Evolutionary conservation across 2,113 vertebrate genomes (phyloP).

Genomic region (Dicerorhinus sumatrensis): DNA sequence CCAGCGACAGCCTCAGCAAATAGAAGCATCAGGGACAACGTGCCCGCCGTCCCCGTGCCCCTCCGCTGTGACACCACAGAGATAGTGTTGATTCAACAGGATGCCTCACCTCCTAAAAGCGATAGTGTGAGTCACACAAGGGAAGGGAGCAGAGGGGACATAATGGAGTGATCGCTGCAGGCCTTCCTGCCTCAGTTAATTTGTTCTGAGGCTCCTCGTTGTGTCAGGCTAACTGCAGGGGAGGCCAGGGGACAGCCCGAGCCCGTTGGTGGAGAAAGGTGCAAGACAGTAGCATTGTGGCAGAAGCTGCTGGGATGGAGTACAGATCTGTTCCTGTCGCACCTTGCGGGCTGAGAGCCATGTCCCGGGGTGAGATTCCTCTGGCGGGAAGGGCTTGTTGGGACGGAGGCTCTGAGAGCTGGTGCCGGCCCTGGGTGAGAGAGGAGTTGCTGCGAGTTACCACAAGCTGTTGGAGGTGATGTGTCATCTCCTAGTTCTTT

Average conservation of each 20-base stretch:
- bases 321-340: not conserved
- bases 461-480: not conserved
- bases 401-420: not conserved
- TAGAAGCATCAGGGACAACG: not conserved
- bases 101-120: not conserved
- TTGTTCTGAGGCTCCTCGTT: not conserved
- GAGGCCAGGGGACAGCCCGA: not conserved
- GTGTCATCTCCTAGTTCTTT: not conserved
- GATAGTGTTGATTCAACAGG: not conserved
- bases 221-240: not conserved
- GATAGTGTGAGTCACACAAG: not conserved
- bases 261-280: not conserved
- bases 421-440: not conserved
- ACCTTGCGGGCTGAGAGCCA: not conserved
- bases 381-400: not conserved
- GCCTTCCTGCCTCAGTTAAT: not conserved
- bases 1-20: not conserved
- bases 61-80: fast-evolving
- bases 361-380: not conserved
- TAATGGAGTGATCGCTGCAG: fast-evolving
- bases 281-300: fast-evolving
- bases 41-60: not conserved
- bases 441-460: not conserved
- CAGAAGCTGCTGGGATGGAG: not conserved
- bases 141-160: not conserved